phyloP scores from a whole-genome alignment of 2,797 vertebrate species.

The Squalus acanthias region DNA sequence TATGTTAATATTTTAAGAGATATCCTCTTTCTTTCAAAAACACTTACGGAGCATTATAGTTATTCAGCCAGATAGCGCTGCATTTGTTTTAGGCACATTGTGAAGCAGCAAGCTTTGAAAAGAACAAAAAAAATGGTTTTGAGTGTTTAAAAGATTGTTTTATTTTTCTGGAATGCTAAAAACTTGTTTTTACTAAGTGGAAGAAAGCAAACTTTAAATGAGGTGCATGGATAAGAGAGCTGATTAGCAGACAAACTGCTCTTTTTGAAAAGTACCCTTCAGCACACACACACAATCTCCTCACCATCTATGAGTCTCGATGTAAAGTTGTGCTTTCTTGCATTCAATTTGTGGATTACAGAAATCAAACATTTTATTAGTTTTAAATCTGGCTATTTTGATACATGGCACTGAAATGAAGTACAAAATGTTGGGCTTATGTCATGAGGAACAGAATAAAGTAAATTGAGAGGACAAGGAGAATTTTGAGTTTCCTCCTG shows the following conservation, averaged over 20 bases:
- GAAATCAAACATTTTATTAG: not conserved
- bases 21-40: not conserved
- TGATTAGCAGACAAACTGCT: not conserved
- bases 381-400: not conserved
- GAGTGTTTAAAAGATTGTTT: not conserved
- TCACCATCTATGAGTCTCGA: not conserved
- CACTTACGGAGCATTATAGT: not conserved
- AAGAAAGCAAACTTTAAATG: not conserved
- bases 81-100: too few relatives aligned
- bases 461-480: not conserved
- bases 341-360: not conserved
- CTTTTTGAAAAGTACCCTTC: not conserved
- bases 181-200: not conserved
- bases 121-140: not conserved
- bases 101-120: not conserved
- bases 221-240: not conserved
- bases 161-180: not conserved
- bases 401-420: not conserved
- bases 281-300: not conserved
- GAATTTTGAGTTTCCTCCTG: not conserved
- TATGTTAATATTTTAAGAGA: not conserved
- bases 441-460: not conserved
- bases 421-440: not conserved
- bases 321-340: not conserved
- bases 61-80: not conserved